Evolutionary conservation across 2,888 invertebrate genomes (phyloP), one percentile per base, ranked within the genome.

Genomic region (Eupithecia tripunctaria): DNA sequence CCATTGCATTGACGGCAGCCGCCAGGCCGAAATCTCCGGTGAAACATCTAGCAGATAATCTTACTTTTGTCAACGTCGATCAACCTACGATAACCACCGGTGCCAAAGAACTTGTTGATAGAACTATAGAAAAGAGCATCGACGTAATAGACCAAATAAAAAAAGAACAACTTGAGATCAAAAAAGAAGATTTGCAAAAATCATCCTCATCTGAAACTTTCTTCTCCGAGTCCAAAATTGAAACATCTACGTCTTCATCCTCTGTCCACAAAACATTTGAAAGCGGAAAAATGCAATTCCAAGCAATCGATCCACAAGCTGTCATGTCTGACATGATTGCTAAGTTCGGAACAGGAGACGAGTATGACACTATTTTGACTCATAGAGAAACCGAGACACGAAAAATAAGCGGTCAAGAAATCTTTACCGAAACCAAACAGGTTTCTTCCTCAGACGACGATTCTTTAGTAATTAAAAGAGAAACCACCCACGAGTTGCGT

Each of bases 1-100:
- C 93, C 78, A 90, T 87, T 82, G 88, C 81, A 79, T 85, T 89
- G 71, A 91, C 88, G 82, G 87, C 86, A 82, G 91, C 89, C 75
- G 87, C 90, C 81, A 92, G 90, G 80, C 90, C 94, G 14, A 94
- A 91, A 84, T 95, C 94, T 78, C 94, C 94, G 36, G 91, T 90
- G 18, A 94, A 93, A 86, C 94, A 95, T 81, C 80, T 93, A 77
- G 91, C 91, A 25, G 94, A 94, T 78, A 93, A 95, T 77, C 76
- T 94, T 29, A 87, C 94, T 43, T 95, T 95, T 77, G 87, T 94
- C 8, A 95, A 94, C 78, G 92, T 95, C 41, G 93, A 94, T 76
- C 95, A 95, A 80, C 95, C 95, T 41, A 95, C 95, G 32, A 88
- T 94, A 43, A 95, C 95, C 0, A 95, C 89, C 68, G 95, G 95